Evolutionary conservation across 2,888 invertebrate species (phyloP).

Genomic region (Gymnocheta viridis): DNA sequence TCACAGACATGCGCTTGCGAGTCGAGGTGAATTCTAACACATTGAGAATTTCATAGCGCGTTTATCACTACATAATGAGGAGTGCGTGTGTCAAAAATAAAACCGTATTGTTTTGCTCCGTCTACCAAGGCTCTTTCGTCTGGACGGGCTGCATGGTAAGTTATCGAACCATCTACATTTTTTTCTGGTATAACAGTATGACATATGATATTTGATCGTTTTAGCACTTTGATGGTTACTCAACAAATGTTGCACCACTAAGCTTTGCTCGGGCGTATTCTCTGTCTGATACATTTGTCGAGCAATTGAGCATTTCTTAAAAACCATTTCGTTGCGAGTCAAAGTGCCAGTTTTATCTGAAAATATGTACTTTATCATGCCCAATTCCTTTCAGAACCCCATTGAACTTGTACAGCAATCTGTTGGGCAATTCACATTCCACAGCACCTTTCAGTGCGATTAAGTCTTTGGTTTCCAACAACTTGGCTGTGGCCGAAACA

Average conservation of each 20-base stretch:
- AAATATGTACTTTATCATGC: constrained; percentile 98
- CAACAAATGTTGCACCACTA: constrained; percentile 84
- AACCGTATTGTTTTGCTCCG: constrained; percentile 94
- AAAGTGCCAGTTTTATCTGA: constrained; percentile 99
- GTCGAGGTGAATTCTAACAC: constrained; percentile 97
- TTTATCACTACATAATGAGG: constrained; percentile 92
- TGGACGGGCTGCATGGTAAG: constrained; percentile 98
- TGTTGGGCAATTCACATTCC: constrained; percentile 97
- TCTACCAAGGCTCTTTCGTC: constrained; percentile 98
- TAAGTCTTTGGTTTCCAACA: constrained; percentile 89
- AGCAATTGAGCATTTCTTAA: constrained; percentile 92
- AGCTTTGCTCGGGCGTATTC: constrained; percentile 82
- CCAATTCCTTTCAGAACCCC: constrained; percentile 96
- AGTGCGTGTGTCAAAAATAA: constrained; percentile 94
- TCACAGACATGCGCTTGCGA: constrained; percentile 98
- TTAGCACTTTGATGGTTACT: constrained; percentile 85
- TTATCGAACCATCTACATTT: constrained; percentile 84
- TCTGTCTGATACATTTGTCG: constrained; percentile 84
- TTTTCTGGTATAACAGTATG: constrained; percentile 98
- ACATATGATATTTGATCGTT: constrained; percentile 94
- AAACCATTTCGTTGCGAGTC: constrained; percentile 98
- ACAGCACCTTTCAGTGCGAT: constrained; percentile 89
- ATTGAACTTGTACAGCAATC: constrained; percentile 97
- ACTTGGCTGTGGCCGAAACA: constrained; percentile 88
- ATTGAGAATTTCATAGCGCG: constrained; percentile 91